Evolutionary conservation across 2,888 invertebrate species (phyloP).

Genomic region (Ectemnius lituratus): DNA sequence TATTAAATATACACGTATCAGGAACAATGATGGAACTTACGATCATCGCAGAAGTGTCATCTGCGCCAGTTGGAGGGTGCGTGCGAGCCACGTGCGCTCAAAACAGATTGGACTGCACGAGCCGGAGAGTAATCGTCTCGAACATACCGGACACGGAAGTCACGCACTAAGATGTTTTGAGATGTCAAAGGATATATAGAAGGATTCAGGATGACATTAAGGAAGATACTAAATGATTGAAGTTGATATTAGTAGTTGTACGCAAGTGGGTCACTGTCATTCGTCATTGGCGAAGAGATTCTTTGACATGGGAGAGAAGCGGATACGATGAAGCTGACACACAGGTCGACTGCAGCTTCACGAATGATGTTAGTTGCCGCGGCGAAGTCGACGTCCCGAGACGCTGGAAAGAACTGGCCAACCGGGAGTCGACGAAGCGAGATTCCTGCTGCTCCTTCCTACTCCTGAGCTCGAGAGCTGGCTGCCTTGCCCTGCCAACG

Average conservation of each 20-base stretch:
- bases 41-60: not conserved
- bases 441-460: conserved; percentile 59
- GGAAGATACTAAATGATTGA: not conserved
- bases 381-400: conserved; percentile 49
- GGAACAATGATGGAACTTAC: not conserved
- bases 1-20: no score
- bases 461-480: conserved; percentile 32
- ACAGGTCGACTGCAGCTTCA: conserved; percentile 20
- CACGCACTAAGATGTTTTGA: no score
- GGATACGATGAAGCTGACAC: conserved; percentile 22
- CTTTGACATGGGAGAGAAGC: conserved; percentile 33
- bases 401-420: conserved; percentile 58
- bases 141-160: no score
- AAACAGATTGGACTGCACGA: not conserved
- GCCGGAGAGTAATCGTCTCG: not conserved
- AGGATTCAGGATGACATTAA: not conserved
- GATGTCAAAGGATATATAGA: not conserved
- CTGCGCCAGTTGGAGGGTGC: not conserved
- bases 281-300: conserved; percentile 26
- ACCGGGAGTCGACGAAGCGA: conserved; percentile 49
- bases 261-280: conserved; percentile 73
- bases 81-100: not conserved
- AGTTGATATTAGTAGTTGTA: not conserved
- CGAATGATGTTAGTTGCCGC: conserved; percentile 16
- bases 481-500: conserved; percentile 49